Base-by-base conservation (phyloP, 2,113 vertebrate species). In the Nothocercus nigrocapillus region DNA sequence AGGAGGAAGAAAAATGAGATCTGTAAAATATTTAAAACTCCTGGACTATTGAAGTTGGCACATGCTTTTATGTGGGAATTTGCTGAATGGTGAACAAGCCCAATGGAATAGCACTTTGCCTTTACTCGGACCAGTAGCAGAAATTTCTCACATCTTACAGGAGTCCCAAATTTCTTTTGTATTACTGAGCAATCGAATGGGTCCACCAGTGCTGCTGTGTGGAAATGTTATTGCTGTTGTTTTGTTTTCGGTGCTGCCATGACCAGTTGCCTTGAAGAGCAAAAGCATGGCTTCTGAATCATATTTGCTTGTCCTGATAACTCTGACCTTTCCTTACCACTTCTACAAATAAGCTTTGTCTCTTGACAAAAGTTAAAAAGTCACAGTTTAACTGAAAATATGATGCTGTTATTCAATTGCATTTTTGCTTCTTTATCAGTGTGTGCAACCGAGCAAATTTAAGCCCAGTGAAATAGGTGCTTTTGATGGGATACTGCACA, bases 311-410 rank as follows among this genome's bases (percentile, higher is more conserved):
- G 13, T 19, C 72, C 79, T 79, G 6, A 79, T 91, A 63, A 34
- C 63, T 90, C 32, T 53, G 42, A 77, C 88, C 15, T 70, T 73
- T 58, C 67, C 21, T 62, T 79, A 18, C 44, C 72, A 1, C 13
- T 70, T 74, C 19, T 20, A 44, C 15, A 67, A 83, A 69, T n/a
- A n/a, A 91, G 30, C 24, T 93, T 80, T 88, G 25, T 88, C 91
- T 77, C 79, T 21, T 66, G 38, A 44, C 22, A 66, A 44, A 88
- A 38, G 66, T 79, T 69, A 80, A 88, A 72, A 11, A 72, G n/a
- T 2, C 16, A 16, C 17, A 44, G 17, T 73, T 88, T 47, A 81
- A 54, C 2, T 5, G 40, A 69, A 93, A 88, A 77, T 49, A 38
- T 85, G 20, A 36, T n/a, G 58, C 45, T 90, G 44, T 16, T 32